These are phyloP conservation scores for Fistularia commersonii DNA, from an alignment of 2,797 vertebrate genomes.

Conservation along the genomic window DNA sequence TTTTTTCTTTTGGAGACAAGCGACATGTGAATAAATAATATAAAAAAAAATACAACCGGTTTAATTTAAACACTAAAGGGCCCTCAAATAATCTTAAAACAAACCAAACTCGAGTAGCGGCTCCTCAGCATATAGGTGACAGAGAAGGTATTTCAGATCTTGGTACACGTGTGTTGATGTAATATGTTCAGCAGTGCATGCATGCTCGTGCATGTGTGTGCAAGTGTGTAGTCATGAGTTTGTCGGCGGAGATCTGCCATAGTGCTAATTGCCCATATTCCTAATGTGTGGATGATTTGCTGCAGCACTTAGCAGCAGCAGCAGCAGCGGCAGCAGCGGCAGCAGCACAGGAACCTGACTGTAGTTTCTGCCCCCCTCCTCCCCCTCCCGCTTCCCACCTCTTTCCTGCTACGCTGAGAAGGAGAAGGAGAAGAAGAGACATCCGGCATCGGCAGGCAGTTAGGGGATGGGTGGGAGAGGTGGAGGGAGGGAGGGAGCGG, in stretches of 20 bases:
- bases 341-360: constrained; percentile 67
- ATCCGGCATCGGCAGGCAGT: constrained; percentile 75
- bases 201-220: constrained; percentile 9
- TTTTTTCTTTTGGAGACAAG: too few relatives aligned
- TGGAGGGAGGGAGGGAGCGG: constrained; percentile 14
- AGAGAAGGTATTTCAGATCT: background rate
- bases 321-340: constrained; percentile 59
- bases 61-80: too few relatives aligned
- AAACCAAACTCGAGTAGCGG: constrained; percentile 1
- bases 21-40: too few relatives aligned
- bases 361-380: constrained; percentile 43
- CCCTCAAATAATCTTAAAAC: constrained; percentile 2
- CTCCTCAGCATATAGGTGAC: background rate
- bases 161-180: constrained; percentile 13
- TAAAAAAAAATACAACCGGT: too few relatives aligned
- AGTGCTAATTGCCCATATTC: constrained; percentile 77
- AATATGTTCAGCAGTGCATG: constrained; percentile 15
- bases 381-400: constrained; percentile 13
- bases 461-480: constrained; percentile 66
- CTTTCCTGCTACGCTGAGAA: constrained; percentile 42
- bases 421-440: constrained; percentile 72
- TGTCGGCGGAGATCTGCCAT: constrained; percentile 65
- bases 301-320: constrained; percentile 72
- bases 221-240: constrained; percentile 19
- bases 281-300: constrained; percentile 79